Base-by-base conservation (phyloP, 2,888 invertebrate species). In the Stenoptilia bipunctidactyla region DNA sequence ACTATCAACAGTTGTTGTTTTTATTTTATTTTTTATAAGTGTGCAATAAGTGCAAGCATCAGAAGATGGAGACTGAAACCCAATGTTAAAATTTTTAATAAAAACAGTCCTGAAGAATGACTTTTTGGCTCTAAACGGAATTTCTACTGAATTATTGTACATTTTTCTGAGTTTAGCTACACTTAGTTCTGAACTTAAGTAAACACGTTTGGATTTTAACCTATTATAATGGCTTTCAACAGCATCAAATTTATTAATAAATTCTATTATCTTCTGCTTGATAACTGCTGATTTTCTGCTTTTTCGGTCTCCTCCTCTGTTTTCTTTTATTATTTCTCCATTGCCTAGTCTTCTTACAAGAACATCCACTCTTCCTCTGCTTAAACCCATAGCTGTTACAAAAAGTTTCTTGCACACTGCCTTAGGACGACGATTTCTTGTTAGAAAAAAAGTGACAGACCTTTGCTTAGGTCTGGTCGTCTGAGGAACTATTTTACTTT, bases 1-100 rank as follows among this genome's bases (percentile, higher is more conserved):
- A n/a, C 30, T 14, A 12, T 27, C 13, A 34, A 27, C 20, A 36
- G 15, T 34, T 44, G 15, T 34, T 34, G 34, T 14, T 39, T 39
- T 45, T 20, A 45, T 15, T 40, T 44, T 45, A 43, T 34, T 39
- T 44, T 44, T 40, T 40, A 38, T 42, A 43, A 15, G 9, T 34
- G 27, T 35, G 37, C 35, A 45, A 15, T 40, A 40, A 13, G 38
- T 37, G 35, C 43, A 47, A n/a, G 35, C 40, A 34, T 45, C 45
- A 39, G 41, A 34, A 35, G 41, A 35, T 35, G 47, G 47, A 27
- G 40, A 37, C 25, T 34, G 36, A 15, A 45, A 47, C 25, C 43
- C 41, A 37, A 47, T 43, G 34, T 40, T 41, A 38, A 43, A 46
- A 20, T 41, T 38, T 14, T 38, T 43, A 27, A 37, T 15, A 27